Conservation (phyloP, 2,888 invertebrate genomes). For the Tridacna gigas region DNA sequence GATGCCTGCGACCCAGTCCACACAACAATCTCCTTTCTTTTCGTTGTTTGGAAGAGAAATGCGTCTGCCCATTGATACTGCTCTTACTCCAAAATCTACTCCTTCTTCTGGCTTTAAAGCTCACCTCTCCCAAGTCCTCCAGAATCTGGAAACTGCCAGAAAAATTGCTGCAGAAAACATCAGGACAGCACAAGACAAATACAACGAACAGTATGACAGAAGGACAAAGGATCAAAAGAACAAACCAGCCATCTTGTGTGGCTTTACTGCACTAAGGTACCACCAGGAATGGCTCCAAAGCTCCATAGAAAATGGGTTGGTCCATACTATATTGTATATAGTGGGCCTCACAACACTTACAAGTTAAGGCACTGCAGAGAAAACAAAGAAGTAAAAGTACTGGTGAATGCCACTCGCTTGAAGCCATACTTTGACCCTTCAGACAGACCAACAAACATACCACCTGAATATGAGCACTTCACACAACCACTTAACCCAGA, state of each 20-base stretch:
- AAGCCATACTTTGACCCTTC: slow-evolving; percentile 49
- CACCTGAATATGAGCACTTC: slow-evolving; percentile 14
- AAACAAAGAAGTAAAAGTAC: slow-evolving; percentile 30
- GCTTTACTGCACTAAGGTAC: not conserved
- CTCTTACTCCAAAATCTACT: slow-evolving; percentile 33
- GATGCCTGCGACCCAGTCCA: slow-evolving; percentile 60
- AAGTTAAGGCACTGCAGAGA: slow-evolving; percentile 21
- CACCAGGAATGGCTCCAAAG: not conserved
- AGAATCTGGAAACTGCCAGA: not conserved
- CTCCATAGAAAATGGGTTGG: not conserved
- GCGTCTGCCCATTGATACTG: slow-evolving; percentile 53
- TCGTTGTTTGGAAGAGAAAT: slow-evolving; percentile 55
- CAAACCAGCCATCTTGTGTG: not conserved
- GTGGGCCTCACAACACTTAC: slow-evolving; percentile 39
- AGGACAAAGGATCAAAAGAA: not conserved
- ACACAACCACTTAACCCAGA: slow-evolving; percentile 3
- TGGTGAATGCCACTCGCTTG: slow-evolving; percentile 37
- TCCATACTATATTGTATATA: not conserved
- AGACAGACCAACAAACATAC: slow-evolving; percentile 46
- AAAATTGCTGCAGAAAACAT: not conserved
- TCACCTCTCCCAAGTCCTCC: slow-evolving; percentile 36
- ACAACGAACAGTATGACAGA: not conserved
- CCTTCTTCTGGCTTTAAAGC: slow-evolving; percentile 36
- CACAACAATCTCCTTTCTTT: slow-evolving; percentile 43
- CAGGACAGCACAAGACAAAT: not conserved